Percentiles rank a stretch among this genome's conserved stretches.
These are phyloP conservation scores for Ommatoiulus sabulosus DNA, from an alignment of 2,888 invertebrate genomes.

Conservation along the genomic window DNA sequence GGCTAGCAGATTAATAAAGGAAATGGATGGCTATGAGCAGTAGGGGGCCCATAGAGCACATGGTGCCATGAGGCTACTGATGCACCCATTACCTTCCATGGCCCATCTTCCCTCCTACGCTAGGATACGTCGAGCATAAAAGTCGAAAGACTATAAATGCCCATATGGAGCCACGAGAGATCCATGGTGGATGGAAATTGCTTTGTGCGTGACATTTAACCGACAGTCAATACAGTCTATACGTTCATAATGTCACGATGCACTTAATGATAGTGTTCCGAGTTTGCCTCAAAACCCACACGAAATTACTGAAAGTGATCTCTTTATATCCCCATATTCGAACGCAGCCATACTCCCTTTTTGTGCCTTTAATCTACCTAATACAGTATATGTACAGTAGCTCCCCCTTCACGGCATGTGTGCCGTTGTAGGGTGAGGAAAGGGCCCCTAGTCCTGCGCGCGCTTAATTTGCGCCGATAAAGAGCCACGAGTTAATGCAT, in stretches of 20 bases:
- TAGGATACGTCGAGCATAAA: background rate
- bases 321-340: constrained; percentile 45
- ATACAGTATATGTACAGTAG: background rate
- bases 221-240: constrained; percentile 7
- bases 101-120: background rate
- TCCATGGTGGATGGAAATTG: constrained; percentile 45
- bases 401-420: background rate
- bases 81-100: background rate
- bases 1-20: constrained; percentile 55
- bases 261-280: constrained; percentile 44
- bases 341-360: background rate
- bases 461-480: constrained; percentile 48
- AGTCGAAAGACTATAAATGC: constrained; percentile 45
- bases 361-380: constrained; percentile 47
- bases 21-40: constrained; percentile 51
- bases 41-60: constrained; percentile 44
- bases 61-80: background rate
- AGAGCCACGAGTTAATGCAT: background rate
- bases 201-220: constrained; percentile 41
- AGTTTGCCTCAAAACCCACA: constrained; percentile 45
- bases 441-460: background rate
- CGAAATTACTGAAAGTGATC: constrained; percentile 47
- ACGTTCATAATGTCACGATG: constrained; percentile 45
- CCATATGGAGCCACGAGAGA: constrained; percentile 44
- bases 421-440: background rate